These are phyloP conservation scores for Lysiphlebus fabarum DNA, from an alignment of 1,140 invertebrate species.

Conservation along the genomic window DNA sequence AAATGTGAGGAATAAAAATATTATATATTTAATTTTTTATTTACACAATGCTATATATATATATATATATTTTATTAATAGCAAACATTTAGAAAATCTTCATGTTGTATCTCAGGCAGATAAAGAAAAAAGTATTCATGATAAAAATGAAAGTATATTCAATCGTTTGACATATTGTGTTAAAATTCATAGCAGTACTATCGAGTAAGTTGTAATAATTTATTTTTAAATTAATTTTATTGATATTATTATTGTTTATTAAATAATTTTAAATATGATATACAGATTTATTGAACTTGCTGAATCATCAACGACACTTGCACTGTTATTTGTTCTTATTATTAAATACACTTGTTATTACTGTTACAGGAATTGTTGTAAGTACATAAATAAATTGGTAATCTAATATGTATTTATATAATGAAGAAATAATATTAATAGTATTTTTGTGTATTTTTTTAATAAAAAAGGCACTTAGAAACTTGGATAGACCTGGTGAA, in stretches of 20 bases:
- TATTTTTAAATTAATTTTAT: too few relatives aligned
- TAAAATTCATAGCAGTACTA: neutral
- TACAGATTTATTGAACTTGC: constrained; percentile 1
- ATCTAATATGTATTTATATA: too few relatives aligned
- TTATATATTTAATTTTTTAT: too few relatives aligned
- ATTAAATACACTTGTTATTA: constrained; percentile 8
- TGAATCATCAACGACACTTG: constrained; percentile 8
- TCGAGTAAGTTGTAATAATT: neutral
- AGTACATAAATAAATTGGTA: neutral
- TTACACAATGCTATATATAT: too few relatives aligned
- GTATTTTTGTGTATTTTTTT: neutral
- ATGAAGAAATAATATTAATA: too few relatives aligned
- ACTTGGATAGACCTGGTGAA: constrained; percentile 9
- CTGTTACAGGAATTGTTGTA: constrained; percentile 16
- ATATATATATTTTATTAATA: too few relatives aligned
- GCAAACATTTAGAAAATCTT: too few relatives aligned
- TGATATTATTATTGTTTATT: too few relatives aligned
- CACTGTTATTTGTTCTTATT: constrained; percentile 3
- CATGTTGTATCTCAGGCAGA: too few relatives aligned
- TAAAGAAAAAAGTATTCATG: too few relatives aligned
- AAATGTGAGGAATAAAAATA: too few relatives aligned
- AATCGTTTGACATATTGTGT: neutral
- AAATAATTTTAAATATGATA: neutral
- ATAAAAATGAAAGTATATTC: too few relatives aligned
- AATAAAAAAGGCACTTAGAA: constrained; percentile 9